Base-by-base conservation (phyloP, 1,140 invertebrate genomes). In the Conus betulinus region DNA sequence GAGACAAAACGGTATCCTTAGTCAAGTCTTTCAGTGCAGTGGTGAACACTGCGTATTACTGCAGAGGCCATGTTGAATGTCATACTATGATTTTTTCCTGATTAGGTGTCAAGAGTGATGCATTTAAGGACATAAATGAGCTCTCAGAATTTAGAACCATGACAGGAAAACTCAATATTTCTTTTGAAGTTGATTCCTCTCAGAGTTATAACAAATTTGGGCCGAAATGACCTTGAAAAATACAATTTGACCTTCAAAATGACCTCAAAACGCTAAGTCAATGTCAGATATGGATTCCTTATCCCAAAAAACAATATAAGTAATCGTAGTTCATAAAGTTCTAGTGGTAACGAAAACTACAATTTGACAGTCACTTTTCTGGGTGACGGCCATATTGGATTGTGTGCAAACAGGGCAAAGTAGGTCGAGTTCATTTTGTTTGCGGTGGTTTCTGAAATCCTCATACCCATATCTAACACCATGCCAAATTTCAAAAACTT, bases 391-490 rank as follows among this genome's bases (percentile, higher is more conserved):
- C 71, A 74, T 74, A 74, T 7, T 74, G 71, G 71, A 74, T 74
- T 74, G 13, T 74, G 71, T 25, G 71, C 6, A 7, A 7, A 74
- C 71, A 74, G 71, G 71, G 0, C 71, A 20, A 74, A 74, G 71
- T 2, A 25, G 71, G 71, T 25, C 20, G 15, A 74, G 20, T 3
- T 74, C 71, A 74, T 20, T 74, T 74, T 74, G 71, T 74, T 74
- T 74, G 71, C 71, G 71, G 23, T 74, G 71, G n/a, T 39, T 74
- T 74, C 71, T 74, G 71, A 74, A 74, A 74, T n/a, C 71, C 71
- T 74, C n/a, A 74, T 74, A 25, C 71, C 71, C 71, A 74, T 74
- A 74, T 74, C 71, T 74, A 74, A 25, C 71, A 74, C 71, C 71
- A 74, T 74, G 71, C 71, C 71, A 74, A 74, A 74, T 74, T 74